Conservation (phyloP, 2,113 vertebrate genomes). For the Danionella cerebrum region DNA sequence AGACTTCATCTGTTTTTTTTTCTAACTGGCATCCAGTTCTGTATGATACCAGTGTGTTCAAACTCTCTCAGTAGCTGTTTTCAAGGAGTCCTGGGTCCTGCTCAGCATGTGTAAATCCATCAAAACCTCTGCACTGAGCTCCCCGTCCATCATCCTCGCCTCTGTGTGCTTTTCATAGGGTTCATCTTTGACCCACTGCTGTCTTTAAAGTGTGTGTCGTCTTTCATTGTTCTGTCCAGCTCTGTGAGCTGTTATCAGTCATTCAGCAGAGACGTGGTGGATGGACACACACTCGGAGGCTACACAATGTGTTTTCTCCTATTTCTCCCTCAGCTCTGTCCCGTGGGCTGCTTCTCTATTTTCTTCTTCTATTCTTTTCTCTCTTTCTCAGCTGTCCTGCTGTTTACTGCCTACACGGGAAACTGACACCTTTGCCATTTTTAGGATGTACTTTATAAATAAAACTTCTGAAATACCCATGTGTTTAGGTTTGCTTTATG, state of each 20-base stretch:
- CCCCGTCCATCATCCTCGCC: neutral
- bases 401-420: neutral
- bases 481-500: neutral
- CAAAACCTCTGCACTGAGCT: neutral
- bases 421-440: neutral
- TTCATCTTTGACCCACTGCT: too few relatives aligned
- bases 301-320: neutral
- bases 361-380: neutral
- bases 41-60: neutral
- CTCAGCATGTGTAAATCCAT: neutral
- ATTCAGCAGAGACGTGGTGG: constrained; percentile 27
- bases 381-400: neutral
- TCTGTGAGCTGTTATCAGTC: constrained; percentile 39
- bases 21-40: too few relatives aligned
- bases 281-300: too few relatives aligned
- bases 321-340: neutral
- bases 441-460: neutral
- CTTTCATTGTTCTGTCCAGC: constrained; percentile 11
- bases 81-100: neutral
- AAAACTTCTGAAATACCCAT: neutral
- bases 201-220: constrained; percentile 6
- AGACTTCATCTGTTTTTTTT: too few relatives aligned
- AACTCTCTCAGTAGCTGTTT: neutral
- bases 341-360: neutral
- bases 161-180: too few relatives aligned